Percentiles rank a stretch among this genome's conserved stretches.
Conservation (phyloP, 1,140 invertebrate species). For the Manduca sexta region DNA sequence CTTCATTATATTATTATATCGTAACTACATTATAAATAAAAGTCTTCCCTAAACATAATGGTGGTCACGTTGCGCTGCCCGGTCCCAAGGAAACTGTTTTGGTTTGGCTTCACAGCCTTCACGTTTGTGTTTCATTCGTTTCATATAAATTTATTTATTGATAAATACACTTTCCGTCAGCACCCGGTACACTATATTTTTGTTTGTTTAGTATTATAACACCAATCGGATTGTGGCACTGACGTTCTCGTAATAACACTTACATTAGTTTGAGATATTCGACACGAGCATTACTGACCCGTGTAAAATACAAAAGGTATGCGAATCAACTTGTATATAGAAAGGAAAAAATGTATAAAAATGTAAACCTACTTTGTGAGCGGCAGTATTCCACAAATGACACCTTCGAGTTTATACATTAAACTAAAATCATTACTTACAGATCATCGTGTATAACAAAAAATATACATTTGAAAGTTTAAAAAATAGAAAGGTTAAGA, state of each 20-base stretch:
- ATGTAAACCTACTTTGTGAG: conserved; percentile 31
- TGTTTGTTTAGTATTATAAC: too few species aligned
- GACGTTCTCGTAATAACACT: too few species aligned
- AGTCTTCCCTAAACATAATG: background rate
- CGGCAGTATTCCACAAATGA: conserved; percentile 12
- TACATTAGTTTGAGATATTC: conserved; percentile 15
- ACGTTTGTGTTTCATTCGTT: conserved; percentile 17
- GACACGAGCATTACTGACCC: background rate
- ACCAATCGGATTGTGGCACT: too few species aligned
- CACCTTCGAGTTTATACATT: conserved; percentile 15
- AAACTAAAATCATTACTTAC: conserved; percentile 4
- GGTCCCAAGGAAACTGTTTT: conserved; percentile 41
- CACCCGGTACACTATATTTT: too few species aligned
- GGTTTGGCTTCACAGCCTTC: conserved; percentile 59
- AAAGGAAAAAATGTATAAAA: conserved; percentile 12
- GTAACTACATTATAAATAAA: conserved; percentile 1
- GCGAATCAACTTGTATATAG: background rate
- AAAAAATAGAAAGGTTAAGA: conserved; percentile 40
- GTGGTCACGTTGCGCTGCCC: conserved; percentile 3
- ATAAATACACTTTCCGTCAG: too few species aligned
- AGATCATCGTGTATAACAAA: conserved; percentile 43
- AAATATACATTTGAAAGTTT: conserved; percentile 45
- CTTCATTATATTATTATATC: background rate
- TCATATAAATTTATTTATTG: too few species aligned
- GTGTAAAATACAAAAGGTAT: background rate